Percentiles rank a stretch among this genome's conserved stretches.
phyloP scores from a whole-genome alignment of 2,797 vertebrate genomes.

The Tolypeutes matacus region DNA sequence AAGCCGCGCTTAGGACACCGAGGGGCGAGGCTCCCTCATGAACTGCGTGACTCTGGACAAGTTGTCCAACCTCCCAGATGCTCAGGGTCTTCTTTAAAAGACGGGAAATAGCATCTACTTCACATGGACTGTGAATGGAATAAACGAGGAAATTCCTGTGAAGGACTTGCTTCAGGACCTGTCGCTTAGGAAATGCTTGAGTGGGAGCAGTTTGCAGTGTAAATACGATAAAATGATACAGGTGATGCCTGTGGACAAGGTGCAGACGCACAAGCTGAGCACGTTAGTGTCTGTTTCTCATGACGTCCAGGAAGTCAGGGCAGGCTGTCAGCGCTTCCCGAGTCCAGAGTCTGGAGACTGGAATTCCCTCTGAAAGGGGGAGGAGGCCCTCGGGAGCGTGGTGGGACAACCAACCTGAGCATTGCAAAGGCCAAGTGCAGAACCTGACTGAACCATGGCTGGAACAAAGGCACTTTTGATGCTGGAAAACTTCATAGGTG shows the following conservation, averaged over 20 bases:
- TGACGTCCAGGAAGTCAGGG: not conserved
- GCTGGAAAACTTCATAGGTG: conserved; percentile 96
- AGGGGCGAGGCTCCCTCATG: not conserved
- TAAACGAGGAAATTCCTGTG: not conserved
- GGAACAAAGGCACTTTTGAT: conserved; percentile 86
- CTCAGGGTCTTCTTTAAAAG: not conserved
- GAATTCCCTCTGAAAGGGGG: conserved; percentile 57
- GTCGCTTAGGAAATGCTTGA: not conserved
- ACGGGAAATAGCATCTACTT: not conserved
- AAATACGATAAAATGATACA: not conserved
- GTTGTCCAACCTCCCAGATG: not conserved
- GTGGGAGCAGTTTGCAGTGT: not conserved
- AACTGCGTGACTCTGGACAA: not conserved
- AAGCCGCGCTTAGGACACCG: not conserved
- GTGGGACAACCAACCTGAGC: not conserved
- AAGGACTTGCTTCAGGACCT: not conserved
- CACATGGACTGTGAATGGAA: not conserved
- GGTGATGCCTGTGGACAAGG: not conserved
- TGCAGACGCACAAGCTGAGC: not conserved
- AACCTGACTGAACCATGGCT: conserved; percentile 81
- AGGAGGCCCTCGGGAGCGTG: conserved; percentile 72
- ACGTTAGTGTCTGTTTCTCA: not conserved
- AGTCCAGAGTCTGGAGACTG: not conserved
- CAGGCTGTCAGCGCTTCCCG: not conserved
- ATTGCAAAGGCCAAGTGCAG: not conserved